These are phyloP conservation scores for Sebastes melanostomus DNA, from an alignment of 2,797 vertebrate genomes.

Conservation along the genomic window DNA sequence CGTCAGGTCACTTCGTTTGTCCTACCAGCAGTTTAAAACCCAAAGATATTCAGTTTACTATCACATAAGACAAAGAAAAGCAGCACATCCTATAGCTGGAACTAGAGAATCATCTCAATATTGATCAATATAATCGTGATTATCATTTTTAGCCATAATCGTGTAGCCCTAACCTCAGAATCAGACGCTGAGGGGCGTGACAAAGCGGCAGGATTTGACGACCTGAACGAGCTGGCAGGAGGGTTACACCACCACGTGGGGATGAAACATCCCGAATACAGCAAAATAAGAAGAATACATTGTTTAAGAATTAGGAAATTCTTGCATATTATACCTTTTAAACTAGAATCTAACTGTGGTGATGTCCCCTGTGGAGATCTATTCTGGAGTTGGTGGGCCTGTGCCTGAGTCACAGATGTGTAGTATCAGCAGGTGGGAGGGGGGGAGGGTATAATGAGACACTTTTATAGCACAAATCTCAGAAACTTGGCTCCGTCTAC, in stretches of 20 bases:
- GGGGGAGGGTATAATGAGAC: slow-evolving; percentile 3
- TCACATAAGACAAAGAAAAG: not conserved
- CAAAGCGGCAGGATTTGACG: too few species aligned
- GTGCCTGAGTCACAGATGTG: slow-evolving; percentile 33
- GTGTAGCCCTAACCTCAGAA: too few species aligned
- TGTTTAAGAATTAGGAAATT: too few species aligned
- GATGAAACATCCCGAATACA: too few species aligned
- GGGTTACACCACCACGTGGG: too few species aligned
- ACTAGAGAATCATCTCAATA: too few species aligned
- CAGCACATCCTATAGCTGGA: not conserved
- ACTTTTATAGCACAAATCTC: slow-evolving; percentile 17
- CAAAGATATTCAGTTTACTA: not conserved
- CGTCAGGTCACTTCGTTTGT: not conserved
- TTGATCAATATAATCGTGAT: too few species aligned
- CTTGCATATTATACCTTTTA: not conserved
- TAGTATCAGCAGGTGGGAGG: slow-evolving; percentile 30
- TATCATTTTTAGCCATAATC: too few species aligned
- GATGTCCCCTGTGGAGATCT: not conserved
- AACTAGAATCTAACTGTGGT: not conserved
- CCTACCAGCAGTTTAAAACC: not conserved
- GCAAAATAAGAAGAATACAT: too few species aligned
- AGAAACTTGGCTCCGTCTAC: slow-evolving; percentile 41
- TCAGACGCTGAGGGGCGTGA: too few species aligned
- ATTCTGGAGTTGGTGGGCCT: not conserved
- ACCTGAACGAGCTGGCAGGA: too few species aligned